Evolutionary conservation across 1,140 invertebrate species (phyloP).

Genomic region (Gonatopus flavifemur): DNA sequence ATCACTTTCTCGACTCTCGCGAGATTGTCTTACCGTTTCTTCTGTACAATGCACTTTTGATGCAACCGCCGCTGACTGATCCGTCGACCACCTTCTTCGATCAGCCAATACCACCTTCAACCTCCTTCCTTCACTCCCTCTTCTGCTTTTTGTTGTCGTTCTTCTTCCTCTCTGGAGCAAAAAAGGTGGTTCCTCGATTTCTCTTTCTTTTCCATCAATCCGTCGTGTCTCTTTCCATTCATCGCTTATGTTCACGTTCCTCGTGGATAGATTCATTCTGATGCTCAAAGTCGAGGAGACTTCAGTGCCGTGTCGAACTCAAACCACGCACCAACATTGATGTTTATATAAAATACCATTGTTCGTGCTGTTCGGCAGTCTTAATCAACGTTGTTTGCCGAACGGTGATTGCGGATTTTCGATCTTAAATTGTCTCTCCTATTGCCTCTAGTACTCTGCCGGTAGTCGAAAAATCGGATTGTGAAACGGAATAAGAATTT

Average conservation of each 20-base stretch:
- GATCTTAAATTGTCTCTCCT: too few species aligned
- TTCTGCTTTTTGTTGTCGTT: constrained; percentile 4
- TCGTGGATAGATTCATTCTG: constrained; percentile 3
- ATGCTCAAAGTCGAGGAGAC: neutral
- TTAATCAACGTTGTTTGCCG: too few species aligned
- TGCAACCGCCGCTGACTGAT: neutral
- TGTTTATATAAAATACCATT: too few species aligned
- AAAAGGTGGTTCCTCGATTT: too few species aligned
- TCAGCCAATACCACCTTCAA: constrained; percentile 2
- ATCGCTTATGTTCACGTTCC: too few species aligned
- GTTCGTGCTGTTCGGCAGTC: neutral
- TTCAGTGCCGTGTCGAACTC: constrained; percentile 9
- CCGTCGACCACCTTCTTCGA: neutral
- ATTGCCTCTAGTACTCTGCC: too few species aligned
- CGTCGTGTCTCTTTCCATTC: too few species aligned
- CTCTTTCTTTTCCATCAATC: too few species aligned
- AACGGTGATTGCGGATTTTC: too few species aligned
- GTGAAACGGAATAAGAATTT: too few species aligned
- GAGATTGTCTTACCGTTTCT: constrained; percentile 13
- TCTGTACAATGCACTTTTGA: neutral
- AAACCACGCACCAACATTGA: neutral
- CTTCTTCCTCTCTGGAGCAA: neutral
- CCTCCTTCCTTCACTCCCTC: neutral
- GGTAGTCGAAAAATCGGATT: too few species aligned
- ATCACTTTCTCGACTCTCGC: constrained; percentile 18